Conservation (phyloP, 2,113 vertebrate species). For the Ptilorrhoa leucosticta region DNA sequence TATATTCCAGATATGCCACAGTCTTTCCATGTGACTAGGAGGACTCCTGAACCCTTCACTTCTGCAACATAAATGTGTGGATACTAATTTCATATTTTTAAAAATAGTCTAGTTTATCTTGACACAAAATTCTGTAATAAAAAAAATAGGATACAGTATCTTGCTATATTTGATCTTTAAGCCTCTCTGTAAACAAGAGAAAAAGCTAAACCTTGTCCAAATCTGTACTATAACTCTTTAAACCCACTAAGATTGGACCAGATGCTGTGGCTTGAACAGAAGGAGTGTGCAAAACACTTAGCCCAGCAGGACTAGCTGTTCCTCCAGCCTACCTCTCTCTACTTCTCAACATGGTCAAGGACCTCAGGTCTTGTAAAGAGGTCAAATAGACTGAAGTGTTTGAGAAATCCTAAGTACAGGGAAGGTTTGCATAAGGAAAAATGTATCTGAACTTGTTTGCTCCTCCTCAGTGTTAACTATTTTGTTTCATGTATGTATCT, state of each 20-base stretch:
- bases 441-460: neutral
- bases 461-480: neutral
- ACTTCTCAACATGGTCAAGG: neutral
- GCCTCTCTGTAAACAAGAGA: neutral
- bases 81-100: neutral
- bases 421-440: neutral
- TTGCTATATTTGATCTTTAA: neutral
- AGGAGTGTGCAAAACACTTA: neutral
- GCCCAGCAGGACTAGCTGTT: neutral
- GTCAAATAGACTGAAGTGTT: neutral
- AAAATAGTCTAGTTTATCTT: neutral
- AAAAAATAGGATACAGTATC: neutral
- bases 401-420: neutral
- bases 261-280: neutral
- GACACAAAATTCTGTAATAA: neutral
- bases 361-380: neutral
- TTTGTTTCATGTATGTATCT: fast-evolving
- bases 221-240: neutral
- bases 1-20: neutral
- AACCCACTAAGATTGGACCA: neutral
- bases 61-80: neutral
- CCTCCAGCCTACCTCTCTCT: neutral
- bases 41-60: neutral
- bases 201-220: neutral
- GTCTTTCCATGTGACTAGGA: neutral